Evolutionary conservation across 2,888 invertebrate genomes (phyloP), one percentile per base, ranked within the genome.

Genomic region (Conus canariensis): DNA sequence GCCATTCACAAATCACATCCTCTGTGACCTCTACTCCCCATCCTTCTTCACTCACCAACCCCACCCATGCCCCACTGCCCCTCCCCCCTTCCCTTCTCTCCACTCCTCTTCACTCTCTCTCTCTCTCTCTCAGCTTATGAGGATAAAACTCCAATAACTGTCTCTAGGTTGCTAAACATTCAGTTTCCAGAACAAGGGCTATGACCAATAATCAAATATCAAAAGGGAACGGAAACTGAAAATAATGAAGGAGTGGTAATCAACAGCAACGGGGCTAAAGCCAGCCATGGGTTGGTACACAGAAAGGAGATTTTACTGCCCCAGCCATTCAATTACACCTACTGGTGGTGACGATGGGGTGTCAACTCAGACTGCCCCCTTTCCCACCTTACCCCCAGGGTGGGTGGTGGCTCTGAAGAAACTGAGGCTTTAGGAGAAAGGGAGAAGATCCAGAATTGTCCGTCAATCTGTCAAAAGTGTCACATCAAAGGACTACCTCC

Each of bases 381-480:
- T 16, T 64, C 64, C 64, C 10, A 10, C 3, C 16, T 64, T 64
- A 10, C 64, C 64, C 64, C 64, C 64, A 64, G 64, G 64, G 64
- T 4, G 10, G 10, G 16, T 10, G 64, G 64, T 64, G 64, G 10
- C 12, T 64, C 12, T 45, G 64, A 16, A 14, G 64, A 64, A 64
- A 64, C 64, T 7, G 1, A 64, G 16, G 16, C 10, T 64, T 10
- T 64, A 16, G 16, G 64, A 64, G 16, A 16, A 64, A 64, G 64
- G 16, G 16, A 64, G 64, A 64, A 64, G 10, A 16, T 64, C 12
- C 10, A 64, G 16, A 14, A 16, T 16, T 16, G 10, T 64, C 64
- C 1, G 64, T 64, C 77, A 19, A 58, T 83, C 82, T 19, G 58
- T 83, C 82, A 83, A 83, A 83, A 58, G 19, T 83, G 82, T 83